These are phyloP conservation scores for Drosophila pachea DNA, from an alignment of 1,140 invertebrate genomes.

Conservation along the genomic window DNA sequence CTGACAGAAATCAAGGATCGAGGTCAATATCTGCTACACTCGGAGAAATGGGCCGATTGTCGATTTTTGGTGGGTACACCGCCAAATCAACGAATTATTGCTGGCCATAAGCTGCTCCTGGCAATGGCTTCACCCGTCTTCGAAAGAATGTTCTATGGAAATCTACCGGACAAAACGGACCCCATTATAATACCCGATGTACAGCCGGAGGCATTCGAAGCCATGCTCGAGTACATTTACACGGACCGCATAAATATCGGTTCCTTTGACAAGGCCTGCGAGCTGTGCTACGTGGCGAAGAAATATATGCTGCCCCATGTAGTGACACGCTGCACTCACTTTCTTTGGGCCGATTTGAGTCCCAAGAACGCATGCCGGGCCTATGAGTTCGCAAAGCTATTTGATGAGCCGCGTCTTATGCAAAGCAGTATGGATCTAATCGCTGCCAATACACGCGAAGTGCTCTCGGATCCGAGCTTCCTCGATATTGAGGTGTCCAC, in stretches of 20 bases:
- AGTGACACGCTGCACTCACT: slow-evolving; percentile 88
- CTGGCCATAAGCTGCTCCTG: slow-evolving; percentile 89
- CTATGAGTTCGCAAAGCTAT: slow-evolving; percentile 91
- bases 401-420: slow-evolving; percentile 89
- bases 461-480: slow-evolving; percentile 86
- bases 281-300: slow-evolving; percentile 91
- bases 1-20: slow-evolving; percentile 85
- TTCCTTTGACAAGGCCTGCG: slow-evolving; percentile 90
- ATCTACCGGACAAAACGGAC: slow-evolving; percentile 84
- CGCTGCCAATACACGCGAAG: slow-evolving; percentile 86
- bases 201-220: slow-evolving; percentile 90
- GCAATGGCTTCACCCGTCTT: slow-evolving; percentile 92
- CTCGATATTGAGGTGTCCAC: slow-evolving; percentile 87
- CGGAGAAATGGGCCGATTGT: slow-evolving; percentile 88
- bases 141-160: slow-evolving; percentile 88
- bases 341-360: slow-evolving; percentile 88
- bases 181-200: slow-evolving; percentile 90
- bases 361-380: slow-evolving; percentile 89
- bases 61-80: slow-evolving; percentile 90
- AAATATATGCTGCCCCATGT: slow-evolving; percentile 92
- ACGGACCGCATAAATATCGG: slow-evolving; percentile 87
- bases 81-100: slow-evolving; percentile 85
- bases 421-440: slow-evolving; percentile 89
- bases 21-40: slow-evolving; percentile 85
- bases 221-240: slow-evolving; percentile 89